A percentile compares a stretch with the other conserved stretches of the same genome.
Evolutionary conservation across 2,797 vertebrate species (phyloP).

Genomic region (Novumbra hubbsi): DNA sequence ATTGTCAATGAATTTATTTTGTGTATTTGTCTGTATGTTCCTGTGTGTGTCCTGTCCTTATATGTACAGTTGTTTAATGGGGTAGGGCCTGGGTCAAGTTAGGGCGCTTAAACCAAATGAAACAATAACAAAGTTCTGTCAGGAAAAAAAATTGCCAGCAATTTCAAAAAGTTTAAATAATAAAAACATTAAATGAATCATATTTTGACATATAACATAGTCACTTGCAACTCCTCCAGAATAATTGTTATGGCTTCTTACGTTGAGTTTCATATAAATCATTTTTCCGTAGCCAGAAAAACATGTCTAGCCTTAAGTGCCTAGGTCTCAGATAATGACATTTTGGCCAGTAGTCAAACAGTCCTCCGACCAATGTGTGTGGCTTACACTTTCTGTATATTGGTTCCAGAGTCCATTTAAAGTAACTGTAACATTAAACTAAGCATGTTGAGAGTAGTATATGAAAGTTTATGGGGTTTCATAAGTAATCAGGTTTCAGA

Average conservation of each 20-base stretch:
- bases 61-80: conserved; percentile 41
- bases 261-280: neutral
- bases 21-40: conserved; percentile 52
- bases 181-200: neutral
- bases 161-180: neutral
- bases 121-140: conserved; percentile 6
- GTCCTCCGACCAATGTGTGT: conserved; percentile 39
- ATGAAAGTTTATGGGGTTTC: no score
- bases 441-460: neutral
- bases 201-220: neutral
- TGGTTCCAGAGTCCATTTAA: neutral
- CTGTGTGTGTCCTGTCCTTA: conserved; percentile 48
- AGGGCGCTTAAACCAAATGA: conserved; percentile 25
- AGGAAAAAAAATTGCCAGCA: neutral
- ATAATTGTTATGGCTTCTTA: neutral
- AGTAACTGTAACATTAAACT: neutral
- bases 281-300: conserved; percentile 1
- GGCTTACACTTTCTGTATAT: conserved; percentile 14
- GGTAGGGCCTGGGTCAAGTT: neutral
- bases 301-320: conserved; percentile 54
- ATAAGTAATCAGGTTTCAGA: no score
- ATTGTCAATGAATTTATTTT: conserved; percentile 38
- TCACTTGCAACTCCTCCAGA: neutral
- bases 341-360: conserved; percentile 48
- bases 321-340: conserved; percentile 51